Conservation (phyloP, 2,888 invertebrate species). For the Torymus tubicola region DNA sequence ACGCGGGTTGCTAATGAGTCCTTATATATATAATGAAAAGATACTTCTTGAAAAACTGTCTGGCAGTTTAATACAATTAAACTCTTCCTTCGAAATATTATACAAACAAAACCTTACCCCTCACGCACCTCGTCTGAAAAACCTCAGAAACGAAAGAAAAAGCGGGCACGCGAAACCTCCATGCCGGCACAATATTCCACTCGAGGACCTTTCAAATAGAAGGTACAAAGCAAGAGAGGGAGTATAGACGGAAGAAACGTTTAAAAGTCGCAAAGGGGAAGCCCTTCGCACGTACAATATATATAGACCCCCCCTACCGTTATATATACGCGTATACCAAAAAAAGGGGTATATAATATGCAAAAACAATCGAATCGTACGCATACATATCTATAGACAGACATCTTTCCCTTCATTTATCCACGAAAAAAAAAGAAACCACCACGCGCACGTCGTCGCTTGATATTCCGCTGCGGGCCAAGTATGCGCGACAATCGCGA, state of each 20-base stretch:
- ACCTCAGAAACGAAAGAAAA: background rate
- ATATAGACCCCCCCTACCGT: too few species aligned
- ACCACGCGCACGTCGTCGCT: background rate
- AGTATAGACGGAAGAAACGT: background rate
- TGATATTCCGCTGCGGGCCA: conserved; percentile 7
- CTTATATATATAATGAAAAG: too few species aligned
- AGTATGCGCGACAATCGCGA: background rate
- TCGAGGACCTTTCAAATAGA: conserved; percentile 23
- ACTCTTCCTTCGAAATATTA: too few species aligned
- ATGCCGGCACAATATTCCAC: background rate
- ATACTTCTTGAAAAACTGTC: too few species aligned
- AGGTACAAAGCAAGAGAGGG: background rate
- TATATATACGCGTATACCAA: background rate
- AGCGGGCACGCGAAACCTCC: background rate
- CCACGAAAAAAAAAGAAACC: background rate
- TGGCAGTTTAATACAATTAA: too few species aligned
- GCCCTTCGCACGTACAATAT: background rate
- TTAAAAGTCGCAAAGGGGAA: conserved; percentile 23
- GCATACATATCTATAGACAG: background rate
- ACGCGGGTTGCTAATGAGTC: too few species aligned
- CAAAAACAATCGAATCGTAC: conserved; percentile 12
- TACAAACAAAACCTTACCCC: too few species aligned
- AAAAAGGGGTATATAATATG: too few species aligned
- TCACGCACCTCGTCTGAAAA: too few species aligned
- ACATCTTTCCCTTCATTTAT: conserved; percentile 7